Conservation (phyloP, 2,113 vertebrate species). For the Spea bombifrons region DNA sequence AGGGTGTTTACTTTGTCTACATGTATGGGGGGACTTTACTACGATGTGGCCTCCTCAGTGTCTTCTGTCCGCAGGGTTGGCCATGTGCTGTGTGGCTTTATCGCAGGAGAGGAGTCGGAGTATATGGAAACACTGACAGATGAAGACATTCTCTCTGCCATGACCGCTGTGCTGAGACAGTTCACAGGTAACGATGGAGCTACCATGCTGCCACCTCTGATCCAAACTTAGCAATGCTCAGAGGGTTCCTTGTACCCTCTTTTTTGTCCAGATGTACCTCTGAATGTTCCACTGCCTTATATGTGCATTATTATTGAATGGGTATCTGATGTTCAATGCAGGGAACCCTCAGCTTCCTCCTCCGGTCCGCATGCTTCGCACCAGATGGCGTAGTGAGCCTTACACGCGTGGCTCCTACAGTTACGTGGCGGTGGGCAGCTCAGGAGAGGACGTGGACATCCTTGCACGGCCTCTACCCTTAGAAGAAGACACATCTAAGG, state of each 20-base stretch:
- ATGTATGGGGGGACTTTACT: too few species aligned
- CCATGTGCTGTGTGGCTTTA: slow-evolving; percentile 83
- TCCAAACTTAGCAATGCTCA: too few species aligned
- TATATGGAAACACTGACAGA: slow-evolving; percentile 86
- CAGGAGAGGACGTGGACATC: slow-evolving; percentile 71
- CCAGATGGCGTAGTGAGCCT: slow-evolving; percentile 79
- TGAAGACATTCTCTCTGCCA: slow-evolving; percentile 65
- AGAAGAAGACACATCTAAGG: slow-evolving; percentile 60
- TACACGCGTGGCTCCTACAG: slow-evolving; percentile 88
- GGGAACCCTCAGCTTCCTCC: slow-evolving; percentile 74
- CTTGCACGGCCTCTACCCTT: slow-evolving; percentile 80
- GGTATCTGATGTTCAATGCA: slow-evolving; percentile 51
- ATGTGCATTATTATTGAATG: too few species aligned
- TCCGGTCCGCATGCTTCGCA: slow-evolving; percentile 70
- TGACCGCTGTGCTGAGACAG: slow-evolving; percentile 71
- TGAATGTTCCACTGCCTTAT: too few species aligned
- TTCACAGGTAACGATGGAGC: slow-evolving; percentile 71
- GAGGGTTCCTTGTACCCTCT: too few species aligned
- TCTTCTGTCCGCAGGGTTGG: slow-evolving; percentile 64
- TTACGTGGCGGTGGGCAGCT: slow-evolving; percentile 75
- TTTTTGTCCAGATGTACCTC: too few species aligned
- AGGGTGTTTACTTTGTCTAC: too few species aligned
- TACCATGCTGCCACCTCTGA: too few species aligned
- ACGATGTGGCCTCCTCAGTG: too few species aligned
- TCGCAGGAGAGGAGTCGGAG: slow-evolving; percentile 83